These are phyloP conservation scores for Crocuta crocuta DNA, from an alignment of 2,113 vertebrate species.

Conservation along the genomic window DNA sequence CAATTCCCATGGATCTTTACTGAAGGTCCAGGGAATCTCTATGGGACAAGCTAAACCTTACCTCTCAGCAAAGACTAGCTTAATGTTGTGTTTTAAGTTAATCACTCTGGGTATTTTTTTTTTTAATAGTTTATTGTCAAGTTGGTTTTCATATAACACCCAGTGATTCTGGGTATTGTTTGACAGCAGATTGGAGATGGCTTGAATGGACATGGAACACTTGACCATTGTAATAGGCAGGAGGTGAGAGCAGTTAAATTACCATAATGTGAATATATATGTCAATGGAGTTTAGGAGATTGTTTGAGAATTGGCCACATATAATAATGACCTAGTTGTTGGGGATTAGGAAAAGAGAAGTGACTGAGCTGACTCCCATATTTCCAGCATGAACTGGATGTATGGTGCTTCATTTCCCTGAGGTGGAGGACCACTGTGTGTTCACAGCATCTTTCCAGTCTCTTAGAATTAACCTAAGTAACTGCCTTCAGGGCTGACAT, in stretches of 20 bases:
- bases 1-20: not conserved
- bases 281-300: not conserved
- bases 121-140: too few relatives aligned
- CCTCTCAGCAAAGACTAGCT: not conserved
- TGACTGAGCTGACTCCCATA: not conserved
- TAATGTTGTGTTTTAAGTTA: not conserved
- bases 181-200: not conserved
- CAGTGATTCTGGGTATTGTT: not conserved
- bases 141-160: too few relatives aligned
- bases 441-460: not conserved
- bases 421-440: not conserved
- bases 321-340: not conserved
- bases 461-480: constrained; percentile 23
- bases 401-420: not conserved
- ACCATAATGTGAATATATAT: not conserved
- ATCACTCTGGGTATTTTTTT: not conserved
- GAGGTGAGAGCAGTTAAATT: not conserved
- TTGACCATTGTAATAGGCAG: not conserved
- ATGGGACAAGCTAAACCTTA: constrained; percentile 16
- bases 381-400: not conserved
- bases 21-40: not conserved
- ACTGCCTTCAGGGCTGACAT: not conserved
- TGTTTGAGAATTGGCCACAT: not conserved
- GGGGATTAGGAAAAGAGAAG: not conserved
- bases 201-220: not conserved